Evolutionary conservation across 2,888 invertebrate genomes (phyloP).

Genomic region (Drosophila tripunctata): DNA sequence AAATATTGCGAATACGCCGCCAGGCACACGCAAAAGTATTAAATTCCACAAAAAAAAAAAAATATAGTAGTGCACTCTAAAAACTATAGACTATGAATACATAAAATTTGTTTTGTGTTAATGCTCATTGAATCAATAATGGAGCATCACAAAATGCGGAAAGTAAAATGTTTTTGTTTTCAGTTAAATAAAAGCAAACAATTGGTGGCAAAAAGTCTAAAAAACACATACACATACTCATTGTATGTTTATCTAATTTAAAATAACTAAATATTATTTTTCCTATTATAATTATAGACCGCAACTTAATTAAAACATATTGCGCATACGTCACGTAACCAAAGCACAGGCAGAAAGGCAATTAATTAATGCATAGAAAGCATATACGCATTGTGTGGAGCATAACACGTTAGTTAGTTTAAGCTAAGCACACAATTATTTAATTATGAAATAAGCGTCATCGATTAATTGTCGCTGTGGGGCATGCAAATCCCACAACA

Average conservation of each 20-base stretch:
- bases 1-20: conserved; percentile 35
- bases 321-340: conserved; percentile 53
- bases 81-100: conserved; percentile 13
- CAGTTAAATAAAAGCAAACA: conserved; percentile 10
- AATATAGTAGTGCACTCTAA: neutral
- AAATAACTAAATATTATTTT: conserved; percentile 68
- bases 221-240: neutral
- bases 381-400: neutral
- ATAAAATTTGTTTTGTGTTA: conserved; percentile 32
- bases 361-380: conserved; percentile 41
- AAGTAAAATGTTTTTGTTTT: conserved; percentile 32
- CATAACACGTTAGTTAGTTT: conserved; percentile 35
- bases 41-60: neutral
- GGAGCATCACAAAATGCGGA: conserved; percentile 19
- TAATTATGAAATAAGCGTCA: conserved; percentile 45
- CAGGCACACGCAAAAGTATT: conserved; percentile 6
- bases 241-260: conserved; percentile 57
- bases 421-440: conserved; percentile 45
- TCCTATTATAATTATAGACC: conserved; percentile 49
- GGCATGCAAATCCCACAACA: no score
- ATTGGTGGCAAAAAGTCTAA: conserved; percentile 19
- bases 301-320: conserved; percentile 77
- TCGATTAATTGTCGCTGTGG: conserved; percentile 55
- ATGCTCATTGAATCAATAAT: conserved; percentile 18
- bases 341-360: conserved; percentile 1